A percentile compares a stretch with the other conserved stretches of the same genome.
phyloP scores from a whole-genome alignment of 2,888 invertebrate genomes.

The Dolichomitus sp. region DNA sequence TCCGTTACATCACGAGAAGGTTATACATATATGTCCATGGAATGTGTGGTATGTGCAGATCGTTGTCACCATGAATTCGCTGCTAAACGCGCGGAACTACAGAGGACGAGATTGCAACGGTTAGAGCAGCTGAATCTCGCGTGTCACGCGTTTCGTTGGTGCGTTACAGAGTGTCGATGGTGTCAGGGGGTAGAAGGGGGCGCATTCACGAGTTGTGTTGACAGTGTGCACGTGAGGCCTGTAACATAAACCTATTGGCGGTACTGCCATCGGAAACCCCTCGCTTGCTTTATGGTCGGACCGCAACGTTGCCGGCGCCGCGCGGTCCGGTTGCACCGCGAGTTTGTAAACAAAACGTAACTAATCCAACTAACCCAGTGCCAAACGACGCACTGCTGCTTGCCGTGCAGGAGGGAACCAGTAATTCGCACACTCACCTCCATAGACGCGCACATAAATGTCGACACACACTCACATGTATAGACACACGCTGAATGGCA shows the following conservation, averaged over 20 bases:
- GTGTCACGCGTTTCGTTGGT: slow-evolving; percentile 5
- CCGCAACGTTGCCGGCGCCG: neutral
- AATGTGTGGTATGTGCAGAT: slow-evolving; percentile 40
- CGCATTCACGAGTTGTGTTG: slow-evolving; percentile 51
- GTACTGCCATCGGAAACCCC: slow-evolving; percentile 30
- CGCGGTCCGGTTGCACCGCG: slow-evolving; percentile 36
- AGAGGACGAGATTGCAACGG: neutral
- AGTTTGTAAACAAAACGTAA: slow-evolving; percentile 64
- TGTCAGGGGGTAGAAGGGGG: slow-evolving; percentile 13
- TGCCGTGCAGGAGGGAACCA: neutral
- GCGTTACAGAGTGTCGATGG: slow-evolving; percentile 9
- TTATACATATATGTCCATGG: slow-evolving; percentile 48
- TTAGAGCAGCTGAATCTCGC: neutral
- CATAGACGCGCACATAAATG: neutral
- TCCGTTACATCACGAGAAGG: slow-evolving; percentile 15
- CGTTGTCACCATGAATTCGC: neutral
- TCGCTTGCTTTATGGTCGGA: slow-evolving; percentile 27
- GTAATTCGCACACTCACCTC: neutral
- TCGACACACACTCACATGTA: neutral
- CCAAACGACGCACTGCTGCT: slow-evolving; percentile 22
- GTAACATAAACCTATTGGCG: slow-evolving; percentile 41
- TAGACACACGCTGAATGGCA: slow-evolving; percentile 3
- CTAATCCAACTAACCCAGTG: slow-evolving; percentile 63
- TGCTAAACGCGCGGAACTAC: neutral
- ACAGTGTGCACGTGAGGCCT: slow-evolving; percentile 49